These are phyloP conservation scores for Onychorhynchus coronatus DNA, from an alignment of 2,113 vertebrate genomes.

Conservation along the genomic window DNA sequence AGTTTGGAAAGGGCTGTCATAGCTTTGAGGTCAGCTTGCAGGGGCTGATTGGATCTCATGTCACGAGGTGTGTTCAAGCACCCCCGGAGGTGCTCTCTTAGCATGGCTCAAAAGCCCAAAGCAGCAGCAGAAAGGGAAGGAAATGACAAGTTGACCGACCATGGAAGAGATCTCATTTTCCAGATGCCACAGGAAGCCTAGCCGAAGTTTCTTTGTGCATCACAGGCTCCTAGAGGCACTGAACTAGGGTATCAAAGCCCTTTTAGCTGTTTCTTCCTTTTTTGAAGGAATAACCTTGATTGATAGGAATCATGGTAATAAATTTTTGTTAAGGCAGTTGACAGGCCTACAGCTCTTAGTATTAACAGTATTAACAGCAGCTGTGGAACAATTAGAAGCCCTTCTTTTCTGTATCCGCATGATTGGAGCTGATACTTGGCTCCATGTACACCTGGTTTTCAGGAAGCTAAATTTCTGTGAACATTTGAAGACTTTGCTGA, in stretches of 20 bases:
- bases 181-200: neutral
- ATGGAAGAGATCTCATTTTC: neutral
- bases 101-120: neutral
- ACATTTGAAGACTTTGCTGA: neutral
- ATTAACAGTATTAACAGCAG: neutral
- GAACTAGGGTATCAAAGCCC: neutral
- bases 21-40: neutral
- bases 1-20: neutral
- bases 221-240: neutral
- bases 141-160: accelerated
- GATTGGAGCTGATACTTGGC: neutral
- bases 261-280: neutral
- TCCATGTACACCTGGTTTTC: neutral
- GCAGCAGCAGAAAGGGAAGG: neutral
- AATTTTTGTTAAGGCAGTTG: neutral
- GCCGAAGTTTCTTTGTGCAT: neutral
- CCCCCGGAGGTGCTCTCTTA: neutral
- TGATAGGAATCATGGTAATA: neutral
- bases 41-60: neutral
- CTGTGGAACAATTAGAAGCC: constrained; percentile 1
- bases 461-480: neutral
- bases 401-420: neutral
- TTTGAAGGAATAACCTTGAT: neutral
- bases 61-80: neutral
- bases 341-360: neutral